Evolutionary conservation across 2,888 invertebrate genomes (phyloP), one percentile per base, ranked within the genome.

Genomic region (Drosophila atripex): DNA sequence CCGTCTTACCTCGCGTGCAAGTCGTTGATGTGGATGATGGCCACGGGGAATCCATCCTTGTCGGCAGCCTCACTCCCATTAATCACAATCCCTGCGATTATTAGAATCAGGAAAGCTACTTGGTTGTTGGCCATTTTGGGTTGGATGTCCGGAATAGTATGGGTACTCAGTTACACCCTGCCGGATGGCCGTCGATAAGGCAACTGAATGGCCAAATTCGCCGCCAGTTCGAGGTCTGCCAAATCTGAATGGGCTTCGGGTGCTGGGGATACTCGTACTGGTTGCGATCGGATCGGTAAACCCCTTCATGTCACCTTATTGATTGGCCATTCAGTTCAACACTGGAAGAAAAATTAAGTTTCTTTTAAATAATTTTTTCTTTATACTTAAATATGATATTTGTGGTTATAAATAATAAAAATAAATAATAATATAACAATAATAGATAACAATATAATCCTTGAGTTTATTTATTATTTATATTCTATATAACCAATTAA

Each of bases 1-100:
- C 43, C 38, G 43, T 11, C 14, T 28, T 82, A 88, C 91, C 91
- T 90, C 65, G 91, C 91, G 71, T 91, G 91, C 59, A 91, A 90
- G 73, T 91, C 91, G 73, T 91, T 91, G 14, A 91, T 90, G 60
- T 91, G 91, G 61, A 91, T 90, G 11, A 91, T 89, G 46, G 91
- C 88, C 35, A 91, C 30, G 2, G 91, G 90, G 80, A 90, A 91
- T 6, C 85, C 50, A 45, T 89, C 46, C 43, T 89, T 84, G 8
- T 64, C 60, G 1, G 55, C 68, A 4, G 69, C 71, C 5, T 9
- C 53, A 28, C 45, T n/a, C 45, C 43, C 49, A 5, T 7, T 18
- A n/a, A 49, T 14, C 8, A 45, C 7, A 4, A 66, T 16, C 12
- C 69, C 23, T 52, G n/a, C 7, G 39, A 32, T 14, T 35, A 25